Conservation (phyloP, 2,888 invertebrate species). For the Orchesella flavescens region DNA sequence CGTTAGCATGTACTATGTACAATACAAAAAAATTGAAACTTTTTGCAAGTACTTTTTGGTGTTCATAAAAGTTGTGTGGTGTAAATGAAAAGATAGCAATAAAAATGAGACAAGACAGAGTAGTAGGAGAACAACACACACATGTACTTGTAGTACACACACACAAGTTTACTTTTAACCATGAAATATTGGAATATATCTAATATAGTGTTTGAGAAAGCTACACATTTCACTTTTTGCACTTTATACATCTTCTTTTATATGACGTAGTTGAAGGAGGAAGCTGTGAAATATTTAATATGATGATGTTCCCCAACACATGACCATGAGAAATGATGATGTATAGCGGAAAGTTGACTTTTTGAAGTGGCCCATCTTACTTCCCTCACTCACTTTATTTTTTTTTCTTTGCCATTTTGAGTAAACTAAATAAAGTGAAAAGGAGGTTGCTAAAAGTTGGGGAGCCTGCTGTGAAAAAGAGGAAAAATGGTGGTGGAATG, state of each 20-base stretch:
- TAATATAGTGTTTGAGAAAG: no score
- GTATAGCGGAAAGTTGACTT: conserved; percentile 34
- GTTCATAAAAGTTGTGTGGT: not conserved
- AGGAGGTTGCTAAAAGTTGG: not conserved
- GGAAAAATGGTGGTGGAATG: not conserved
- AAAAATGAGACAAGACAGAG: conserved; percentile 26
- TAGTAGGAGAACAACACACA: no score
- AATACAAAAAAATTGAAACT: no score
- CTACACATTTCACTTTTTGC: no score
- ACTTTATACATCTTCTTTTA: no score
- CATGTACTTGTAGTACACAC: no score
- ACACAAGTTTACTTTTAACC: not conserved
- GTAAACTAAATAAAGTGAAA: conserved; percentile 14
- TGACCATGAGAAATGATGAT: conserved; percentile 28
- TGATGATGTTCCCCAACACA: not conserved
- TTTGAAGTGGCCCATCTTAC: conserved; percentile 22
- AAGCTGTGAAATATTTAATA: no score
- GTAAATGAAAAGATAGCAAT: conserved; percentile 35
- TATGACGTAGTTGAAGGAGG: no score
- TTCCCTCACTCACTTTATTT: not conserved
- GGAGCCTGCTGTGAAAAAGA: not conserved
- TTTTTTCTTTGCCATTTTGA: not conserved
- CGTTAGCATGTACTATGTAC: no score
- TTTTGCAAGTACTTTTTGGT: no score
- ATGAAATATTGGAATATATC: not conserved